A percentile compares a stretch with the other conserved stretches of the same genome.
Evolutionary conservation across 35 echinoderm and acorn worm species (phyloP).

Genomic region (Nesometra sesokonis): DNA sequence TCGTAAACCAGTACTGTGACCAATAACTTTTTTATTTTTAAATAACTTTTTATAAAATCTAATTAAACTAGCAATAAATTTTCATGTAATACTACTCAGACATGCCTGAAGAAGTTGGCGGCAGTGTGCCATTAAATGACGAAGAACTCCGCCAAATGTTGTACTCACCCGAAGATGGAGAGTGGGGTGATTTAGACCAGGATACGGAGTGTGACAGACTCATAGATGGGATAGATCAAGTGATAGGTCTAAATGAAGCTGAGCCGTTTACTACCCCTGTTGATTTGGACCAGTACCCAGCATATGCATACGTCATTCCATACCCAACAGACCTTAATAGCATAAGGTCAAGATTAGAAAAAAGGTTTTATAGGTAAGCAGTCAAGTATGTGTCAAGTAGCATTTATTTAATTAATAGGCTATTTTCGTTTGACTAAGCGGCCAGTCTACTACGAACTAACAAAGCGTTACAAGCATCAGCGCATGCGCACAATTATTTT

Average conservation of each 20-base stretch:
- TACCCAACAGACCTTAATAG: constrained; percentile 83
- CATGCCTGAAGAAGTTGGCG: constrained; percentile 59
- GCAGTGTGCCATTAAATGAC: constrained; percentile 49
- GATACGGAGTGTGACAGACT: constrained; percentile 74
- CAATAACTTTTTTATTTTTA: too few species aligned
- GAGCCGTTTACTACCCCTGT: constrained; percentile 72
- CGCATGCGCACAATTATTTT: too few species aligned
- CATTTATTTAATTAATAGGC: too few species aligned
- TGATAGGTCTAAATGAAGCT: constrained; percentile 56
- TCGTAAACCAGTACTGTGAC: too few species aligned
- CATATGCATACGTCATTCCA: constrained; percentile 57
- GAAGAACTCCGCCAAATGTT: constrained; percentile 40
- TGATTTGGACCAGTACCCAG: constrained; percentile 66
- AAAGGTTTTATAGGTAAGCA: constrained; percentile 48
- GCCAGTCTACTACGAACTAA: too few species aligned
- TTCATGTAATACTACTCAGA: constrained; percentile 14
- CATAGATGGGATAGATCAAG: constrained; percentile 53
- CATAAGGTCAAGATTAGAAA: constrained; percentile 56
- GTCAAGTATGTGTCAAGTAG: too few species aligned
- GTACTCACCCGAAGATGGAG: constrained; percentile 50
- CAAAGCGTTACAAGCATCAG: too few species aligned
- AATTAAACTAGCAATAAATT: background rate
- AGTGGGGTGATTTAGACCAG: constrained; percentile 63
- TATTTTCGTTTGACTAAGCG: too few species aligned
- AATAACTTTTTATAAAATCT: too few species aligned